Conservation (phyloP, 1,140 invertebrate species). For the Leguminivora glycinivorella region DNA sequence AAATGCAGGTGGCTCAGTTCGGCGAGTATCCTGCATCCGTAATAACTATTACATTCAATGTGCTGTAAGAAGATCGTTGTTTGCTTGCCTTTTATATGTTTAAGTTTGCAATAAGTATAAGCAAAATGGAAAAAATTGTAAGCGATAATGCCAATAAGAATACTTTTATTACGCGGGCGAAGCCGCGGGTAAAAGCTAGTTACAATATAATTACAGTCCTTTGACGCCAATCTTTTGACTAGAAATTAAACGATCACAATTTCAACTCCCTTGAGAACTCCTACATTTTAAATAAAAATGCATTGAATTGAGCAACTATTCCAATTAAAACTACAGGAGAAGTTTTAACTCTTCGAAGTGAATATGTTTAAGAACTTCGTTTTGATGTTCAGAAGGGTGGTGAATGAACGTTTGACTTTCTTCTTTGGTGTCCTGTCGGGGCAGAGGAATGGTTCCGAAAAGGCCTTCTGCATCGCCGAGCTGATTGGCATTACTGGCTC, state of each 20-base stretch:
- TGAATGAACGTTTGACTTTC: slow-evolving; percentile 72
- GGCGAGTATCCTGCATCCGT: too few relatives aligned
- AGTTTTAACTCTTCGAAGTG: slow-evolving; percentile 65
- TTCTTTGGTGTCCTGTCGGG: slow-evolving; percentile 63
- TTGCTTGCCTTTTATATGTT: too few relatives aligned
- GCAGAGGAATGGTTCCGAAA: slow-evolving; percentile 66
- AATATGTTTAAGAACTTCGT: slow-evolving; percentile 73
- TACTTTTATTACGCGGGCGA: too few relatives aligned
- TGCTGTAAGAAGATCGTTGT: too few relatives aligned
- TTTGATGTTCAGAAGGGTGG: slow-evolving; percentile 69
- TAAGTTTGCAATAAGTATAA: too few relatives aligned
- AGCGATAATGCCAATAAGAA: too few relatives aligned
- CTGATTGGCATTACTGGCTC: slow-evolving; percentile 41
- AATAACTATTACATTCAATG: too few relatives aligned
- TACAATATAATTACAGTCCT: slow-evolving; percentile 21
- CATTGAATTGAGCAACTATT: slow-evolving; percentile 73
- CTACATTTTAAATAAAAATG: slow-evolving; percentile 57
- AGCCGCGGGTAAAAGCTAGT: too few relatives aligned
- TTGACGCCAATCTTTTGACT: slow-evolving; percentile 37
- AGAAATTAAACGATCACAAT: slow-evolving; percentile 38
- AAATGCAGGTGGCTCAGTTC: too few relatives aligned
- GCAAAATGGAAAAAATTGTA: too few relatives aligned
- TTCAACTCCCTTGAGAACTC: slow-evolving; percentile 36
- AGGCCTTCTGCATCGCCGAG: slow-evolving; percentile 54
- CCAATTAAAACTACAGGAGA: slow-evolving; percentile 36